phyloP scores from a whole-genome alignment of 2,113 vertebrate genomes.

The Tamias sibiricus region DNA sequence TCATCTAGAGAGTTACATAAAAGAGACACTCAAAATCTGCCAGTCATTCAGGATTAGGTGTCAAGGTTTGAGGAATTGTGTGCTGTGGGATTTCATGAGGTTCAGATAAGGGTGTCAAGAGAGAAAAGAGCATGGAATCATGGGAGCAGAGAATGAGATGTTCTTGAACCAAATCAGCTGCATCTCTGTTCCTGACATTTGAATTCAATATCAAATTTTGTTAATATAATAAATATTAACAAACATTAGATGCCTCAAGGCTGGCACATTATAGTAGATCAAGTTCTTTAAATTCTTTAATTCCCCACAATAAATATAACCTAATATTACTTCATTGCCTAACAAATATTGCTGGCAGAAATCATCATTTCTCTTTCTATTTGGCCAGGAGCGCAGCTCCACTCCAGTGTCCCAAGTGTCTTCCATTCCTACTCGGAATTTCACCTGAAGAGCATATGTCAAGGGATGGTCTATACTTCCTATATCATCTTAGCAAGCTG shows the following conservation, averaged over 20 bases:
- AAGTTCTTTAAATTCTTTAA: background rate
- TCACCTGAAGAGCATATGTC: background rate
- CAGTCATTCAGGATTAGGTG: background rate
- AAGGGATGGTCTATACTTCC: background rate
- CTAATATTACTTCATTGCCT: background rate
- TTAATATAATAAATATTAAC: slow-evolving; percentile 14
- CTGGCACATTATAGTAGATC: background rate
- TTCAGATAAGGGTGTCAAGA: background rate
- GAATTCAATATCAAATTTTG: background rate
- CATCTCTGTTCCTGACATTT: background rate
- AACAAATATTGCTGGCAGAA: slow-evolving; percentile 2
- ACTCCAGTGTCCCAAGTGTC: background rate
- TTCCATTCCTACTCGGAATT: background rate
- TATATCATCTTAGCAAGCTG: background rate
- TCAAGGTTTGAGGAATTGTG: background rate
- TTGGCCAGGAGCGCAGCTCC: background rate
- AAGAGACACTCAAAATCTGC: background rate
- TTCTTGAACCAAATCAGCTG: background rate
- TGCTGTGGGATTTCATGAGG: background rate
- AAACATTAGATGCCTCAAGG: background rate
- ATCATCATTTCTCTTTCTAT: background rate
- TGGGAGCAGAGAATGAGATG: background rate
- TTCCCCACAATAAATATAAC: background rate
- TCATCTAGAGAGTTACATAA: background rate
- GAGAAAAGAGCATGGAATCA: background rate